Evolutionary conservation across 2,888 invertebrate species (phyloP).

Genomic region (Apamea epomidion): DNA sequence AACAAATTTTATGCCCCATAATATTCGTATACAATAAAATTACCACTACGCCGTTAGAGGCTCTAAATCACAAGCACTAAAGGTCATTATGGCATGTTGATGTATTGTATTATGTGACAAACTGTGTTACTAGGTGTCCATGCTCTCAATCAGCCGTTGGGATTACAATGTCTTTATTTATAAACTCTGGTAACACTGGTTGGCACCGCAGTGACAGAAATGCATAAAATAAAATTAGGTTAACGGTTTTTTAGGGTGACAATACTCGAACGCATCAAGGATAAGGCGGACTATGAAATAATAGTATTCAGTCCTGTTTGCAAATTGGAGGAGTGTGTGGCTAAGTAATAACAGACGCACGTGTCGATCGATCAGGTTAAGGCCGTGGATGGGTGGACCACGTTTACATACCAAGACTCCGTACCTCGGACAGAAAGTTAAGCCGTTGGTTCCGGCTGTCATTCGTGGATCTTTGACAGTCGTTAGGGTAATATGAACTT

Average conservation of each 20-base stretch:
- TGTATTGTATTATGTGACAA: conserved; percentile 32
- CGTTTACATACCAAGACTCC: too few species aligned
- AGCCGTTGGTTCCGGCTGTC: too few species aligned
- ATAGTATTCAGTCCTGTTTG: neutral
- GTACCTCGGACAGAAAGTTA: too few species aligned
- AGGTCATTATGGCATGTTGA: conserved; percentile 26
- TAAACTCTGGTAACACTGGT: conserved; percentile 57
- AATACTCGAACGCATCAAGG: conserved; percentile 26
- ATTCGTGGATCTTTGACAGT: too few species aligned
- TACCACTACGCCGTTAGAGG: conserved; percentile 3
- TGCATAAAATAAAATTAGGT: conserved; percentile 70
- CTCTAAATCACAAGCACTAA: conserved; percentile 26
- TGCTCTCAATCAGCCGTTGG: conserved; percentile 43
- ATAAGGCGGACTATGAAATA: conserved; percentile 5
- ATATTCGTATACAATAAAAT: conserved; percentile 15
- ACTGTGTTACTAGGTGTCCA: conserved; percentile 33
- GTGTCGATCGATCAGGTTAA: too few species aligned
- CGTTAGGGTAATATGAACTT: too few species aligned
- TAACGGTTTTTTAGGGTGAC: conserved; percentile 63
- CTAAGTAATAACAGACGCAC: too few species aligned
- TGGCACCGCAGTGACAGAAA: conserved; percentile 59
- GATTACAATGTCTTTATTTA: conserved; percentile 67
- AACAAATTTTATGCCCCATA: conserved; percentile 29
- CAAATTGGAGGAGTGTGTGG: neutral
- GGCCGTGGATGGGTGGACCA: too few species aligned